Evolutionary conservation across 1,140 invertebrate species (phyloP), one percentile per base, ranked within the genome.

Genomic region (Lysiphlebus fabarum): DNA sequence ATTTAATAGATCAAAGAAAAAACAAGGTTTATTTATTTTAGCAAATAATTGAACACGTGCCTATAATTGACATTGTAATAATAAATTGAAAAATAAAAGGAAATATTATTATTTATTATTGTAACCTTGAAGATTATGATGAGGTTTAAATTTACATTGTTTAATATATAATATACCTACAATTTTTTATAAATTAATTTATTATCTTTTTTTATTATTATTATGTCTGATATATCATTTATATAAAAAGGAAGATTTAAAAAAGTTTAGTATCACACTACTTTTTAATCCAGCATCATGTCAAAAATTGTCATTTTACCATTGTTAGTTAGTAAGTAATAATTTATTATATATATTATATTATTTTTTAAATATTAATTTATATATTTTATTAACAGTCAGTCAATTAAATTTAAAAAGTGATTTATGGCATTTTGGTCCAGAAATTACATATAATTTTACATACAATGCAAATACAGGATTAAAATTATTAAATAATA

Each of bases 401-500:
- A 43, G 40, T 44, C 48, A 58, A 53, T 48, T 58, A 12, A 36
- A 17, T 50, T 38, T 36, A 7, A 7, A n/a, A 4, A 50, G 26
- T 49, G 44, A 60, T 14, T 17, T 33, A 33, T 42, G 41, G 51
- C 33, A 41, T 41, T 43, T 47, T 11, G 53, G 53, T 7, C 53
- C 43, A 33, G 38, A 49, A 34, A 45, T 60, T 2, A 34, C 47
- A 2, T 60, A 60, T 40, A 60, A 60, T 49, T 44, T 60, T 3
- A 55, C 51, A 0, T 60, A 54, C 38, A 42, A 54, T 10, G 58
- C 53, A 41, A 45, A 56, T 11, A n/a, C 17, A 26, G 17, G 2
- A 26, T 26, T 44, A 8, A 45, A 38, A 38, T 53, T 17, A 42
- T 14, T 10, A 40, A 26, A 26, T 3, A 38, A 10, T 9, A 17